Conservation (phyloP, 2,113 vertebrate genomes). For the Suricata suricatta region DNA sequence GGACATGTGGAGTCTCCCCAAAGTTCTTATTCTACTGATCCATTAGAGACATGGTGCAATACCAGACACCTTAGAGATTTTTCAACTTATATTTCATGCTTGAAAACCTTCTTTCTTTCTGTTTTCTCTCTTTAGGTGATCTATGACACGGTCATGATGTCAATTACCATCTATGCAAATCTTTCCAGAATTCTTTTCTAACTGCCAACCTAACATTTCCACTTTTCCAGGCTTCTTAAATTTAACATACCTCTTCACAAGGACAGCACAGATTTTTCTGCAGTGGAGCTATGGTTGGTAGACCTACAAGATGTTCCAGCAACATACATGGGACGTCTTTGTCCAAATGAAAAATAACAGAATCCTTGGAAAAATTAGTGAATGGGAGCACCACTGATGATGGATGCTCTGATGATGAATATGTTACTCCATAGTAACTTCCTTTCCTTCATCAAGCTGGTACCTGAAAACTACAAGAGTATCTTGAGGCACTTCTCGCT, state of each 20-base stretch:
- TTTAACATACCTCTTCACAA: neutral
- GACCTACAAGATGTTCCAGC: neutral
- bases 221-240: neutral
- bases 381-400: neutral
- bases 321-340: neutral
- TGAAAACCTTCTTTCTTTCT: neutral
- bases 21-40: neutral
- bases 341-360: neutral
- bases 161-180: neutral
- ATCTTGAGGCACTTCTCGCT: neutral
- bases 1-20: neutral
- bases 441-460: neutral
- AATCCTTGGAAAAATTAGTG: neutral
- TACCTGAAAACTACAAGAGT: neutral
- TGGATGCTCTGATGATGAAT: neutral
- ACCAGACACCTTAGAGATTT: neutral
- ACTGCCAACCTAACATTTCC: neutral
- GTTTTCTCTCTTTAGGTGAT: neutral
- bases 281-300: neutral
- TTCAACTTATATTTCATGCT: neutral
- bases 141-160: neutral
- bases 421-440: neutral
- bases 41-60: neutral
- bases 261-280: neutral
- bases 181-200: slow-evolving; percentile 15